phyloP scores from a whole-genome alignment of 2,113 vertebrate genomes.

The Onychorhynchus coronatus region DNA sequence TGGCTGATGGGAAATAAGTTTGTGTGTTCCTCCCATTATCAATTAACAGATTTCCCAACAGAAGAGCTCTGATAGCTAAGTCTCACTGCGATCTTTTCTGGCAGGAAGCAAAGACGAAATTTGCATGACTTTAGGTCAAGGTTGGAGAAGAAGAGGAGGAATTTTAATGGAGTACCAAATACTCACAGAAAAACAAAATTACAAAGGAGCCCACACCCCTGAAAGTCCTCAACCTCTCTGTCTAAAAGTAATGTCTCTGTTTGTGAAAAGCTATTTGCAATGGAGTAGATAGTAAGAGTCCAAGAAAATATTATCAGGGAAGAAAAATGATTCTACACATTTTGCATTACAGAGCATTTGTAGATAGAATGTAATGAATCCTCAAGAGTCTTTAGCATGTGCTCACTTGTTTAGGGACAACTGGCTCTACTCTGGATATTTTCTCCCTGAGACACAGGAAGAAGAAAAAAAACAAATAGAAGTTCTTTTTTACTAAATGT shows the following conservation, averaged over 20 bases:
- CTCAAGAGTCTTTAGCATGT: background rate
- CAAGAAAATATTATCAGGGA: background rate
- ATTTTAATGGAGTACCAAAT: background rate
- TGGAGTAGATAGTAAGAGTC: background rate
- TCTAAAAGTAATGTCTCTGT: background rate
- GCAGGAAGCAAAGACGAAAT: background rate
- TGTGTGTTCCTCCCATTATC: background rate
- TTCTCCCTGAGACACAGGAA: background rate
- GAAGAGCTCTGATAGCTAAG: background rate
- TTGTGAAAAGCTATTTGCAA: background rate
- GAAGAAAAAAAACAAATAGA: background rate
- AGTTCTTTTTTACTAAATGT: background rate
- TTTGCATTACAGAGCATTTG: background rate
- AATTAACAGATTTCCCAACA: conserved; percentile 2
- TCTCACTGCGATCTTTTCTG: background rate
- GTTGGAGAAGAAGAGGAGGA: background rate
- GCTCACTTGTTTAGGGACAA: background rate
- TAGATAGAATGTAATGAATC: background rate
- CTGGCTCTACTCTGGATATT: background rate
- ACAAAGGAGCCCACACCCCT: background rate
- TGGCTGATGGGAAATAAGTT: background rate
- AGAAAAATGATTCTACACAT: background rate
- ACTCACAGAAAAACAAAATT: rapidly evolving
- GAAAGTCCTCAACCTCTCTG: background rate
- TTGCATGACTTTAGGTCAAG: background rate